These are phyloP conservation scores for Achlya flavicornis DNA, from an alignment of 2,888 invertebrate species.

Conservation along the genomic window DNA sequence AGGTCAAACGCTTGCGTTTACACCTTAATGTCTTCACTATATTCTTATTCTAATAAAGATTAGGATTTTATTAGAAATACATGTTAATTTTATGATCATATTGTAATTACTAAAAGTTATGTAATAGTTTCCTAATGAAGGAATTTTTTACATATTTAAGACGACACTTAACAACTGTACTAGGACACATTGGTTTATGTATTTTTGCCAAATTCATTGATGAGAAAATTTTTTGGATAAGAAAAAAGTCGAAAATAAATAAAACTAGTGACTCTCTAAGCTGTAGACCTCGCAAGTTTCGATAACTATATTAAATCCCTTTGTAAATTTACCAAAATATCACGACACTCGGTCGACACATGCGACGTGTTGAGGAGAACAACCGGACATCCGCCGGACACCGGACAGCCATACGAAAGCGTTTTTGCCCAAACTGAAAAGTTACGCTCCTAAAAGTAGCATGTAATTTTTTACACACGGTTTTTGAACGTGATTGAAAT, in stretches of 20 bases:
- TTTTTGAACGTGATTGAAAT: neutral
- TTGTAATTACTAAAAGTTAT: conserved; percentile 27
- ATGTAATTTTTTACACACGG: neutral
- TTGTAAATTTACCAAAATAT: too few species aligned
- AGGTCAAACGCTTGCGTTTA: conserved; percentile 13
- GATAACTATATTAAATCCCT: too few species aligned
- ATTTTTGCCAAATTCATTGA: neutral
- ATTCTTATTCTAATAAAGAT: conserved; percentile 16
- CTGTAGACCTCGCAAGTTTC: too few species aligned
- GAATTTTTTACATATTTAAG: conserved; percentile 9
- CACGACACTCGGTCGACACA: too few species aligned
- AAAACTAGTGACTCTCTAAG: too few species aligned
- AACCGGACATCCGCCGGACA: too few species aligned
- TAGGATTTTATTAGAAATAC: conserved; percentile 38
- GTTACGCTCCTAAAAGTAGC: too few species aligned
- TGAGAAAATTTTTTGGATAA: too few species aligned
- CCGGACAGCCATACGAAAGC: too few species aligned
- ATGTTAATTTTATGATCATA: conserved; percentile 38
- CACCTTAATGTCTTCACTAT: conserved; percentile 17
- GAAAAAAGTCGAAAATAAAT: too few species aligned
- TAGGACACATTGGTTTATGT: conserved; percentile 18
- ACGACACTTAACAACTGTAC: conserved; percentile 16
- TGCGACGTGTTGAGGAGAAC: too few species aligned
- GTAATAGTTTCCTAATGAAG: conserved; percentile 22
- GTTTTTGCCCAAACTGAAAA: neutral